Percentiles rank a stretch among this genome's conserved stretches.
These are phyloP conservation scores for Botrylloides violaceus DNA, from an alignment of 23 tunicate genomes.

Conservation along the genomic window DNA sequence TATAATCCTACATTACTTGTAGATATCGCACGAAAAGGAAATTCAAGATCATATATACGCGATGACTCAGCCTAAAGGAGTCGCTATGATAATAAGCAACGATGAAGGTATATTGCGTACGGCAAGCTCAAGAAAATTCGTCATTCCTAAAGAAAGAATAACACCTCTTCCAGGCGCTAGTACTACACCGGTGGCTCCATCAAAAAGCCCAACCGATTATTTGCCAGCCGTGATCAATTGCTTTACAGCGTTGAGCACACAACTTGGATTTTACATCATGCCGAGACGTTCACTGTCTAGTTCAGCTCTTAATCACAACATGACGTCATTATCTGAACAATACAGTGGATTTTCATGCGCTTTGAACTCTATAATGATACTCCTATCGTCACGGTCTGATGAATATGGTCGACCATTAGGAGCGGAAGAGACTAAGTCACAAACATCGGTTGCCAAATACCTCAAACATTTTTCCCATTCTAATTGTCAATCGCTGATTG, in stretches of 20 bases:
- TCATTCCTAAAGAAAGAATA: not conserved
- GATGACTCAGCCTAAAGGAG: slow-evolving; percentile 87
- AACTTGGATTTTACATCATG: slow-evolving; percentile 73
- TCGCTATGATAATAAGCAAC: slow-evolving; percentile 75
- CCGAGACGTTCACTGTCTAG: slow-evolving; percentile 29
- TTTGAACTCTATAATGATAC: slow-evolving; percentile 57
- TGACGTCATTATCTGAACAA: slow-evolving; percentile 77
- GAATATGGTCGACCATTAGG: slow-evolving; percentile 42
- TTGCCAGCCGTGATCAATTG: slow-evolving; percentile 13
- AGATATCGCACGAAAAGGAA: slow-evolving; percentile 18
- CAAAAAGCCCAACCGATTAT: not conserved
- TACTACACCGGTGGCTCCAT: not conserved
- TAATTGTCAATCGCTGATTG: slow-evolving; percentile 68
- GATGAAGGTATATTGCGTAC: slow-evolving; percentile 11
- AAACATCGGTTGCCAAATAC: slow-evolving; percentile 23
- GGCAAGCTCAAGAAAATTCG: not conserved
- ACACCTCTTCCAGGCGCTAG: slow-evolving; percentile 1
- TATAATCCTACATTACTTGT: not conserved
- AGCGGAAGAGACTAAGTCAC: slow-evolving; percentile 19
- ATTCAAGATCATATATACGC: slow-evolving; percentile 40
- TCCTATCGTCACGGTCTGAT: slow-evolving; percentile 42
- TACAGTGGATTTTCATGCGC: slow-evolving; percentile 65
- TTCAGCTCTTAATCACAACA: slow-evolving; percentile 45
- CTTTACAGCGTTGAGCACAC: slow-evolving; percentile 32
- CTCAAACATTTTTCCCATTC: slow-evolving; percentile 40